Percentiles rank a stretch among this genome's conserved stretches.
Conservation (phyloP, 2,888 invertebrate species). For the Andrena marginata region DNA sequence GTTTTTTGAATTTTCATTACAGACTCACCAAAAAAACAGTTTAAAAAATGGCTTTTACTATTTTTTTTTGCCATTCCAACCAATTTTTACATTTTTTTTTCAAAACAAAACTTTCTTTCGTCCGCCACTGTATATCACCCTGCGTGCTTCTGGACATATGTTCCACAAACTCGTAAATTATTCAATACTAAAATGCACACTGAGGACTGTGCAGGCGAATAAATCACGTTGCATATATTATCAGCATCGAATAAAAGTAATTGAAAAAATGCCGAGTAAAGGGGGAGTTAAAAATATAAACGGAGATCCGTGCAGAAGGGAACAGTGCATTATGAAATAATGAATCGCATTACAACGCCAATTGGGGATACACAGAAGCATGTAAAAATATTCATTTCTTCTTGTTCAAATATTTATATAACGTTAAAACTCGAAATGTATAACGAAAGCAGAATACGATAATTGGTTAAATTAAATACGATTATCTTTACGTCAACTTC, state of each 20-base stretch:
- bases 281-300: not conserved
- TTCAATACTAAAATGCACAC: not conserved
- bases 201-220: not conserved
- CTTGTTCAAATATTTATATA: not conserved
- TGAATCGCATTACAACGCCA: not conserved
- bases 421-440: slow-evolving; percentile 1
- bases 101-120: too few species aligned
- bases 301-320: not conserved
- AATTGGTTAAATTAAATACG: not conserved
- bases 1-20: too few species aligned
- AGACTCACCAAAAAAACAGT: too few species aligned
- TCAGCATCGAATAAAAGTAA: not conserved
- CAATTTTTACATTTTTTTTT: too few species aligned
- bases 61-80: too few species aligned
- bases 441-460: not conserved
- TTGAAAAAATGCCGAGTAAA: not conserved
- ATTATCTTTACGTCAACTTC: not conserved
- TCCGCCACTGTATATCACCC: not conserved
- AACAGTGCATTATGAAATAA: not conserved
- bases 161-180: not conserved
- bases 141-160: not conserved
- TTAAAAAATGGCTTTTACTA: too few species aligned
- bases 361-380: not conserved
- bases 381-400: not conserved
- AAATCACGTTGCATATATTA: not conserved